These are phyloP conservation scores for Thaumetopoea pityocampa DNA, from an alignment of 1,140 invertebrate species.

Conservation along the genomic window DNA sequence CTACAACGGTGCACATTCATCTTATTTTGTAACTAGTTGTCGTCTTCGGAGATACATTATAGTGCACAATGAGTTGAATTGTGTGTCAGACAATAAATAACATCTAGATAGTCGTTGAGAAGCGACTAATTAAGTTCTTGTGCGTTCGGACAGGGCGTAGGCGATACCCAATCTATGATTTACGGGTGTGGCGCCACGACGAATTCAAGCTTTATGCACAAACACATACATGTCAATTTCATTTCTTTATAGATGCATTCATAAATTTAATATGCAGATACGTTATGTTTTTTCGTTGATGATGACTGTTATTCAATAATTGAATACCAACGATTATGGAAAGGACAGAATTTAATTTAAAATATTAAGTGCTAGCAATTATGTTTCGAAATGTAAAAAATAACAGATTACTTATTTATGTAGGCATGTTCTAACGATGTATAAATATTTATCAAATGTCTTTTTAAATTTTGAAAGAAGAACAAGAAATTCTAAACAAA, in stretches of 20 bases:
- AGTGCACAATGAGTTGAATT: conserved; percentile 47
- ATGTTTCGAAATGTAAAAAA: no score
- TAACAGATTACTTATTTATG: no score
- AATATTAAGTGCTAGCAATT: no score
- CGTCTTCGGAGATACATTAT: conserved; percentile 9
- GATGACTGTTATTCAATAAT: conserved; percentile 43
- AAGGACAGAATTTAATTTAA: no score
- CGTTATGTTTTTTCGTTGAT: conserved; percentile 30
- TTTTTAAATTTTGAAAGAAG: no score
- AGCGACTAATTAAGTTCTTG: conserved; percentile 64
- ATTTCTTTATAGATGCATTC: background rate
- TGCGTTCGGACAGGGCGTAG: conserved; percentile 45
- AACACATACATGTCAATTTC: background rate
- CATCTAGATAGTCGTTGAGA: conserved; percentile 41
- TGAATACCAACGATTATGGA: conserved; percentile 54
- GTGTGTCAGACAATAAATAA: conserved; percentile 55
- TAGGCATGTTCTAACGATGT: no score
- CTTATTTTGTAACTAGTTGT: conserved; percentile 13
- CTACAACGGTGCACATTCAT: conserved; percentile 18
- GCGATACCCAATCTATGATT: conserved; percentile 35
- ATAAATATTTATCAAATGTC: no score
- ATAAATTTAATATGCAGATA: conserved; percentile 34
- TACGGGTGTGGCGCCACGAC: conserved; percentile 14
- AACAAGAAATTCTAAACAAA: no score
- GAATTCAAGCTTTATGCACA: conserved; percentile 12